Base-by-base conservation (phyloP, 2,113 vertebrate genomes). In the Lagopus leucura region DNA sequence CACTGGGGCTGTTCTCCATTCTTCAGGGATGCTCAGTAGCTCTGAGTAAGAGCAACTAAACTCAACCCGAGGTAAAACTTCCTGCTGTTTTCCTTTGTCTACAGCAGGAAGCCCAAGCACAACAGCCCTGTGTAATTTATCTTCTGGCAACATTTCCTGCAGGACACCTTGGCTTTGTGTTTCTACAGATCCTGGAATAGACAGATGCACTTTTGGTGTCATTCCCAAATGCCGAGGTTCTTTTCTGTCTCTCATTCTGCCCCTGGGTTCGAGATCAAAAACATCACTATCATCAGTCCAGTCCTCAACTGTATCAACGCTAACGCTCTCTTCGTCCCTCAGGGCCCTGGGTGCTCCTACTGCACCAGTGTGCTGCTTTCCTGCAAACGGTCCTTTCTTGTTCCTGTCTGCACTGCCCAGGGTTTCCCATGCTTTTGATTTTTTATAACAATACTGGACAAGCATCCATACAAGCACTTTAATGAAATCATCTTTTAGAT, bases 401-500 rank as follows among this genome's bases (percentile, higher is more conserved):
- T 17, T 92, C 79, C 65, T 87, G 38, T 43, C 10, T 3, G 38
- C 74, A 50, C n/a, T 86, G 70, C 89, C 81, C 40, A 64, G 50
- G 34, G 76, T 93, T 95, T 98, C 90, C 88, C 95, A 86, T 7
- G 86, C 78, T 95, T 92, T 94, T 34, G 97, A 96, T 45, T 93
- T 95, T 95, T 97, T 95, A 36, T 97, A 97, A 73, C 98, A 98
- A 73, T 98, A 97, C 40, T 98, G 98, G 76, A 99, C 82, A 24
- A 99, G 98, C 95, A 99, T 95, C 99, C 99, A 99, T 5, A 99
- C 96, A 58, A 99, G 98, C 8, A 98, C 98, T 97, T 99, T 99
- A 66, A 99, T 83, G 78, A 99, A 99, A 95, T 99, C 99, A 70
- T 98, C 98, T 96, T 98, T 99, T 96, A 99, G 98, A 91, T 99